Evolutionary conservation across 2,113 vertebrate genomes (phyloP).

Genomic region (Grammatotria lemairii): DNA sequence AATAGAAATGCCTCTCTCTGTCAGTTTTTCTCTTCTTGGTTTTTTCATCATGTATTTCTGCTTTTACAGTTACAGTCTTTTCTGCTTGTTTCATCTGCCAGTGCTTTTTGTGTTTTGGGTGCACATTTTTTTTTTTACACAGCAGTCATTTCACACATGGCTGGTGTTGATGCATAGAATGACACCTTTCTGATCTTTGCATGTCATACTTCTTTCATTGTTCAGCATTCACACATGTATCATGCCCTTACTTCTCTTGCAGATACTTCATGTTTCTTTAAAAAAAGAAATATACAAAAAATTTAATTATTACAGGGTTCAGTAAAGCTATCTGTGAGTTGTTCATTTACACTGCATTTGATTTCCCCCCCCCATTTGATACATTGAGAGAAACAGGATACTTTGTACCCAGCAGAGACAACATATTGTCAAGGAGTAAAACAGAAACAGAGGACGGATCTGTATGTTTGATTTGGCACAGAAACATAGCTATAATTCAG

Average conservation of each 20-base stretch:
- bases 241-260: not conserved
- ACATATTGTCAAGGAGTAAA: not conserved
- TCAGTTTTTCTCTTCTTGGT: accelerated
- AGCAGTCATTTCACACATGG: not conserved
- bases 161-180: not conserved
- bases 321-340: no score
- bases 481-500: not conserved
- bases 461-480: not conserved
- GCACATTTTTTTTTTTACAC: accelerated
- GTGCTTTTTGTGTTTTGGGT: not conserved
- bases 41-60: not conserved
- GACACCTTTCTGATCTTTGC: not conserved
- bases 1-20: not conserved
- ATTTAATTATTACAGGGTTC: no score
- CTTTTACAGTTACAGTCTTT: not conserved
- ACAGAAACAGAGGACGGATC: not conserved
- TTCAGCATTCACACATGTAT: not conserved
- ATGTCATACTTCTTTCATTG: not conserved
- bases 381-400: not conserved
- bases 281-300: not conserved
- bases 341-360: not conserved
- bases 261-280: not conserved
- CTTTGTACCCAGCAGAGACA: not conserved
- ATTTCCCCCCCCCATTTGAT: not conserved
- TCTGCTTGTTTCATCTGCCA: not conserved